Base-by-base conservation (phyloP, 2,888 invertebrate genomes). In the Arrhopalites spinosus region DNA sequence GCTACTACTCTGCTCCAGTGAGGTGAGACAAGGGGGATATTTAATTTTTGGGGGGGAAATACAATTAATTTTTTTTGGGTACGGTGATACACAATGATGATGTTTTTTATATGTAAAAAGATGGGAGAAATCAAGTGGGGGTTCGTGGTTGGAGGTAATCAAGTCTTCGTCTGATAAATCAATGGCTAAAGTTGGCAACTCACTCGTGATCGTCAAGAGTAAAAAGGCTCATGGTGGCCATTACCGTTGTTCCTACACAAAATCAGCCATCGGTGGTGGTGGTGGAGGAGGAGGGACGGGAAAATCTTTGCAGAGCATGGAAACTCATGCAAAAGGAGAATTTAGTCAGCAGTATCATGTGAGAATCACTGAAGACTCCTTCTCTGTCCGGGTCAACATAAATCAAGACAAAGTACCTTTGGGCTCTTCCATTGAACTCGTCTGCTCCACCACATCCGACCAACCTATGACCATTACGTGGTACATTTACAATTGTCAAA, bases 401-500 rank as follows among this genome's bases (percentile, higher is more conserved):
- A 82, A 78, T 79, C 80, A 80, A 75, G 75, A 70, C 27, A 81
- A 79, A 72, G 75, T 78, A 27, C 78, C 82, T 0, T 27, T 82
- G 76, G 82, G 80, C 17, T 78, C 80, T n/a, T 79, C 78, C 0
- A 71, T 77, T 2, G 82, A 82, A 47, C 73, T 82, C 20, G 76
- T 79, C 23, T 82, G 82, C 74, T 77, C 80, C 27, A 76, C 76
- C 43, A 90, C 93, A 73, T 90, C 90, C 76, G 96, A 96, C 11
- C 91, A 92, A 87, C 96, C 96, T 15, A 88, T 93, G 78, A 90
- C 91, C 79, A 88, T 94, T 77, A 89, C 89, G 84, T 95, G 95
- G 95, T 88, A n/a, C n/a, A n/a, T n/a, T n/a, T n/a, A n/a, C n/a
- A n/a, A n/a, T n/a, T n/a, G n/a, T n/a, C n/a, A n/a, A n/a, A 92